A percentile compares a stretch with the other conserved stretches of the same genome.
These are phyloP conservation scores for Chloroceryle inda DNA, from an alignment of 2,797 vertebrate species.

Conservation along the genomic window DNA sequence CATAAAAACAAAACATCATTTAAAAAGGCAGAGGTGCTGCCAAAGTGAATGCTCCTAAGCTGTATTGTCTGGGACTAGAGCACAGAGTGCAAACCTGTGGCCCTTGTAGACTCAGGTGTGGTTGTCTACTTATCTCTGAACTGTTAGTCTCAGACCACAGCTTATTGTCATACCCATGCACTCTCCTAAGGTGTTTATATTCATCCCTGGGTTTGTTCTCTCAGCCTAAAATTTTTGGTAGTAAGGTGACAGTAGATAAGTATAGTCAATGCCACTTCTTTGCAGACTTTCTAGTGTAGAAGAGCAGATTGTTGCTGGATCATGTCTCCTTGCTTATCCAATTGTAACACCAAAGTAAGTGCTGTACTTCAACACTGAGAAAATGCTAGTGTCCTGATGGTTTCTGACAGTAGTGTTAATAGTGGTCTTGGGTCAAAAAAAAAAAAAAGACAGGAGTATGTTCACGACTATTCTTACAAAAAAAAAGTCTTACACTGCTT, in stretches of 20 bases:
- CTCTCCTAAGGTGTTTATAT: background rate
- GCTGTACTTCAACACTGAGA: background rate
- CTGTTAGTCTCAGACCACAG: background rate
- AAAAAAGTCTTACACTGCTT: background rate
- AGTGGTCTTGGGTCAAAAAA: too few relatives aligned
- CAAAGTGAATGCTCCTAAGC: background rate
- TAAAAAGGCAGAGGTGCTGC: background rate
- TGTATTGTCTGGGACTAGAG: background rate
- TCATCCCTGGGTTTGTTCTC: background rate
- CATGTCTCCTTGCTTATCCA: background rate
- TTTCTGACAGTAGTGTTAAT: background rate
- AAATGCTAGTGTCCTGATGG: background rate
- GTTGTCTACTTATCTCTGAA: background rate
- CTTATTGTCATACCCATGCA: rapidly evolving
- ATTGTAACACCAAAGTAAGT: background rate
- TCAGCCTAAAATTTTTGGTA: background rate
- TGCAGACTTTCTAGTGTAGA: background rate
- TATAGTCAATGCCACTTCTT: background rate
- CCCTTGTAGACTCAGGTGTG: background rate
- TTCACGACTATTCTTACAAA: background rate
- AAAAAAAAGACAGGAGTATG: too few relatives aligned
- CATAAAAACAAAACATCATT: background rate
- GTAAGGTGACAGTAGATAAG: background rate
- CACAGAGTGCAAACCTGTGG: background rate
- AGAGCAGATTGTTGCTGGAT: background rate